Percentiles rank a stretch among this genome's conserved stretches.
Evolutionary conservation across 2,113 vertebrate genomes (phyloP).

Genomic region (Hippopotamus amphibius): DNA sequence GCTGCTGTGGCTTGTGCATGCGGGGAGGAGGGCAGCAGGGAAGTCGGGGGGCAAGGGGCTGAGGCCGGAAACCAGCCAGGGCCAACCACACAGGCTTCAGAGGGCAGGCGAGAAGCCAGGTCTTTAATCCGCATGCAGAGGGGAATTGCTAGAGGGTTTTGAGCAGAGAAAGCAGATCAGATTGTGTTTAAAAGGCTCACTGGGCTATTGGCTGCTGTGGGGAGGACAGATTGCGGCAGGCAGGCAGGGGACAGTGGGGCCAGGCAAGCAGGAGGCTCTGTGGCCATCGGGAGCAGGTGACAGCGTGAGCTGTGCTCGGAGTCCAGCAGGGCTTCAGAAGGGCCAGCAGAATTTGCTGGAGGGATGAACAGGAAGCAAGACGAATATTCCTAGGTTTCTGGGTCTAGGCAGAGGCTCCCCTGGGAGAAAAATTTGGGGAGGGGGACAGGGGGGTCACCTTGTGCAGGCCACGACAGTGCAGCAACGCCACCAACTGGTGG

Average conservation of each 20-base stretch:
- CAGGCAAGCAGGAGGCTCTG: neutral
- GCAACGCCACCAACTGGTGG: constrained; percentile 93
- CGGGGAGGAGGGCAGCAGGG: no score
- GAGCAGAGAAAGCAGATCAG: neutral
- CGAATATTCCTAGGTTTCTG: neutral
- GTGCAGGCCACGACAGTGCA: constrained; percentile 93
- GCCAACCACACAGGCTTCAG: neutral
- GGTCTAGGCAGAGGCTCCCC: neutral
- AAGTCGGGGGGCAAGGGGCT: neutral
- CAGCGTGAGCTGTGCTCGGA: neutral
- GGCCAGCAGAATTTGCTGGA: neutral
- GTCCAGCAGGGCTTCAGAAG: neutral
- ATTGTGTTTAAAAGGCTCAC: neutral
- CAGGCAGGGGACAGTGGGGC: no score
- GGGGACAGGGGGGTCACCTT: constrained; percentile 87
- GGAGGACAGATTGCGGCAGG: neutral
- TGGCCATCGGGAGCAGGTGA: accelerated
- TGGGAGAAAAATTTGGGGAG: neutral
- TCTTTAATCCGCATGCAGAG: neutral
- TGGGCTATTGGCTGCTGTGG: neutral
- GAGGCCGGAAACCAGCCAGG: neutral
- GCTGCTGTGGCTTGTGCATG: neutral
- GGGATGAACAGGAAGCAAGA: neutral
- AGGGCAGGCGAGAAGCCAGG: neutral
- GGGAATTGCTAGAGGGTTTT: neutral